A percentile compares a stretch with the other conserved stretches of the same genome.
Evolutionary conservation across 2,113 vertebrate species (phyloP).

Genomic region (Cinclus mexicanus): DNA sequence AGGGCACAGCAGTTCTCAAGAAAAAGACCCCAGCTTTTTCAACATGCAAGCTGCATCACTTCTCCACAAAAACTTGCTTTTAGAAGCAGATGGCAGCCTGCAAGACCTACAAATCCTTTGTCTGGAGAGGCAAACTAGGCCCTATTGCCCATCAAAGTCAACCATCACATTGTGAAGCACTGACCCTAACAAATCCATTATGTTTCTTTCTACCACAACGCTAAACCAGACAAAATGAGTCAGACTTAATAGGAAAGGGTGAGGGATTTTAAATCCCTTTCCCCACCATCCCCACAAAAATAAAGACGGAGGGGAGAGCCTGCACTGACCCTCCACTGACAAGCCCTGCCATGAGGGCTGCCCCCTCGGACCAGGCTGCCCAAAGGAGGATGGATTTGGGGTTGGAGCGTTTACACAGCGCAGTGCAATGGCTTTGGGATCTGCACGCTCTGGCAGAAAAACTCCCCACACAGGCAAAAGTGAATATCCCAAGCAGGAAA

Average conservation of each 20-base stretch:
- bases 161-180: slow-evolving; percentile 66
- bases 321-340: background rate
- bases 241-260: slow-evolving; percentile 38
- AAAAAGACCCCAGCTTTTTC: background rate
- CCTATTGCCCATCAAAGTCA: slow-evolving; percentile 67
- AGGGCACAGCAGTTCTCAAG: background rate
- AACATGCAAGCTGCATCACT: slow-evolving; percentile 36
- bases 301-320: background rate
- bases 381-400: background rate
- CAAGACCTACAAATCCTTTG: slow-evolving; percentile 67
- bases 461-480: background rate
- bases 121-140: slow-evolving; percentile 58
- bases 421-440: background rate
- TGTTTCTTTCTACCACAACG: slow-evolving; percentile 62
- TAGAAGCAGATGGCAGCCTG: slow-evolving; percentile 74
- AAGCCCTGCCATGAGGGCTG: background rate
- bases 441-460: background rate
- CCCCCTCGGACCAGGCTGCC: background rate
- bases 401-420: rapidly evolving
- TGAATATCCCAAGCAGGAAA: background rate
- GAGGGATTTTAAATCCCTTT: slow-evolving; percentile 44
- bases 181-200: slow-evolving; percentile 76
- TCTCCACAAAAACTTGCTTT: slow-evolving; percentile 51
- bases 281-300: background rate
- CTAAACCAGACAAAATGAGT: slow-evolving; percentile 61